These are phyloP conservation scores for Ceratina australensis DNA, from an alignment of 1,140 invertebrate genomes.

Conservation along the genomic window DNA sequence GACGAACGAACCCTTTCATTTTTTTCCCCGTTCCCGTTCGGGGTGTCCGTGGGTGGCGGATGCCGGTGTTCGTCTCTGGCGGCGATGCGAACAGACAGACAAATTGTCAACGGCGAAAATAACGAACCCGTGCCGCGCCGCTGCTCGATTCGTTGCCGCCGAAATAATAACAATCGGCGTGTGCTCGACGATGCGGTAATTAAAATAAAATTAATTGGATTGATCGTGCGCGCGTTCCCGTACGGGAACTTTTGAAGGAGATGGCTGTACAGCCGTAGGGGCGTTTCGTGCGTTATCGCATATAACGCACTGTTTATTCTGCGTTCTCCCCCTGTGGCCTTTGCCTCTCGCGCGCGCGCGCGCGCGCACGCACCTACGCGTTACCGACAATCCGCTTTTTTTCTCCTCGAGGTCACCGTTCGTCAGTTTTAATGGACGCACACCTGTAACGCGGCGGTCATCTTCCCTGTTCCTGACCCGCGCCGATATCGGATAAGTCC, in stretches of 20 bases:
- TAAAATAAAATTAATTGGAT: constrained; percentile 77
- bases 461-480: background rate
- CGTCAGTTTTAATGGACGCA: background rate
- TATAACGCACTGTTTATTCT: constrained; percentile 70
- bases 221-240: constrained; percentile 59
- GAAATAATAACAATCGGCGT: constrained; percentile 70
- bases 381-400: constrained; percentile 51
- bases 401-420: constrained; percentile 2
- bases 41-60: background rate
- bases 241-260: constrained; percentile 62
- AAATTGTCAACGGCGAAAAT: constrained; percentile 63
- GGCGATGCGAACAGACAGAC: constrained; percentile 40
- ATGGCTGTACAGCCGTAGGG: constrained; percentile 63
- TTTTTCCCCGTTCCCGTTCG: constrained; percentile 14
- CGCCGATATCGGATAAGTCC: too few species aligned
- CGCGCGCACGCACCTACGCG: background rate
- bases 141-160: constrained; percentile 59
- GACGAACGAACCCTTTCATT: too few species aligned
- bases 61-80: background rate
- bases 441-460: background rate
- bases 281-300: constrained; percentile 69
- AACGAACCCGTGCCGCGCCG: constrained; percentile 39
- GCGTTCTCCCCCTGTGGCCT: constrained; percentile 40
- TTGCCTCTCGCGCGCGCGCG: constrained; percentile 5
- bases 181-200: constrained; percentile 68